Percentiles rank a stretch among this genome's conserved stretches.
Evolutionary conservation across 2,797 vertebrate species (phyloP).

Genomic region (Hybognathus amarus): DNA sequence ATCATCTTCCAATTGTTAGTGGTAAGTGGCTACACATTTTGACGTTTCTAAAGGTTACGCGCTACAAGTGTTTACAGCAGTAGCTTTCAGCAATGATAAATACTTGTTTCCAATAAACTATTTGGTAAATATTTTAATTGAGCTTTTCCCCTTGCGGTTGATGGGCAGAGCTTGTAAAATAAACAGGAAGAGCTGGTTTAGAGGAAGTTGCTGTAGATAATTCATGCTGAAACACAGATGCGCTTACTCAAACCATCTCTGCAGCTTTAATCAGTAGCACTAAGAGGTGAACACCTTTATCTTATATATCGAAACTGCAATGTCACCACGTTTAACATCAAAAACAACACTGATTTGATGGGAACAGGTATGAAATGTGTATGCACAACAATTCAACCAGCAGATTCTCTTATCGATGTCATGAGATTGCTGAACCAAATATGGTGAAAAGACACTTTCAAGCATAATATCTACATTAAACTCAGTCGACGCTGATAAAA

Average conservation of each 20-base stretch:
- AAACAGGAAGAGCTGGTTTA: neutral
- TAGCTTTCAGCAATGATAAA: neutral
- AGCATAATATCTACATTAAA: constrained; percentile 24
- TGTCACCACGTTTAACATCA: neutral
- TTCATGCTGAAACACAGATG: neutral
- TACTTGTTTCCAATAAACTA: neutral
- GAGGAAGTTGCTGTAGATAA: neutral
- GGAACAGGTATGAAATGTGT: neutral
- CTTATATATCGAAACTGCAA: neutral
- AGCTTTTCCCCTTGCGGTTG: neutral
- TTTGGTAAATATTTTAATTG: neutral
- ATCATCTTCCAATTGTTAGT: neutral
- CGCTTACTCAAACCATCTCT: neutral
- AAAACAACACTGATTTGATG: neutral
- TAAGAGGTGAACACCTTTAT: neutral
- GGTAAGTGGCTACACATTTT: neutral
- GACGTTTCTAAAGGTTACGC: neutral
- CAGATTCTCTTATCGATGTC: neutral
- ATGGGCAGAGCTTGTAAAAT: neutral
- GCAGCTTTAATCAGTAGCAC: neutral
- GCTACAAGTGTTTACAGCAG: neutral
- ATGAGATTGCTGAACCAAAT: constrained; percentile 5
- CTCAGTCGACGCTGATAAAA: neutral
- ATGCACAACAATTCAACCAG: neutral
- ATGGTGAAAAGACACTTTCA: neutral